Percentiles rank a stretch among this genome's conserved stretches.
Evolutionary conservation across 2,113 vertebrate genomes (phyloP).

Genomic region (Marcusenius ussheri): DNA sequence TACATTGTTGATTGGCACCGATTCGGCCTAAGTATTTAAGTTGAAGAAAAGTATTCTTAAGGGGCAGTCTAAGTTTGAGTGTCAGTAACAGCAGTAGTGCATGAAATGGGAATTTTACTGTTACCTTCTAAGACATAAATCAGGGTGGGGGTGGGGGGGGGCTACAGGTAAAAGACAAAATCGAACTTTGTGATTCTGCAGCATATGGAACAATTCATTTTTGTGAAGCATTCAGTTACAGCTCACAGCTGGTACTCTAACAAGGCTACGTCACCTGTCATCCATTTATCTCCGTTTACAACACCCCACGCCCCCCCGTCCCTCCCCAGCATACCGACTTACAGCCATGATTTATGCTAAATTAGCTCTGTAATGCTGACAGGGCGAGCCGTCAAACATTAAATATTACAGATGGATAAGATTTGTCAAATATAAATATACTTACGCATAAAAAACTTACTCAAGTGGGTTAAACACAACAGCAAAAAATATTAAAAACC

Average conservation of each 20-base stretch:
- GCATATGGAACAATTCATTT: constrained; percentile 35
- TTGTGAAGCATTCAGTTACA: constrained; percentile 43
- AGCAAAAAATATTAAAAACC: neutral
- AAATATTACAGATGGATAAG: neutral
- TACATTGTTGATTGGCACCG: neutral
- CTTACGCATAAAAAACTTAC: neutral
- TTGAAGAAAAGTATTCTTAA: neutral
- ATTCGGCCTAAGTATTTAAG: neutral
- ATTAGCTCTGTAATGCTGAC: neutral
- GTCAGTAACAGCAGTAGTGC: neutral
- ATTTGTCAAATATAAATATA: neutral
- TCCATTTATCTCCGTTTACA: constrained; percentile 53
- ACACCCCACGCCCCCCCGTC: constrained; percentile 33
- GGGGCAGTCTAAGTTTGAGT: neutral
- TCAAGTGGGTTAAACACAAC: neutral
- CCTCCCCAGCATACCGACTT: constrained; percentile 51
- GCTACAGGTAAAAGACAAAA: constrained; percentile 33
- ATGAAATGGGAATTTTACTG: constrained; percentile 25
- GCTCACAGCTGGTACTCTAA: constrained; percentile 49
- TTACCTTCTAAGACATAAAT: constrained; percentile 28
- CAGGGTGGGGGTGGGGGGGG: constrained; percentile 27
- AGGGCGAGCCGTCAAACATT: neutral
- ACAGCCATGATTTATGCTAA: neutral
- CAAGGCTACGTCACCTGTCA: constrained; percentile 35
- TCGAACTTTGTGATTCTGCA: constrained; percentile 29